Evolutionary conservation across 2,113 vertebrate genomes (phyloP).

Genomic region (Diadophis punctatus): DNA sequence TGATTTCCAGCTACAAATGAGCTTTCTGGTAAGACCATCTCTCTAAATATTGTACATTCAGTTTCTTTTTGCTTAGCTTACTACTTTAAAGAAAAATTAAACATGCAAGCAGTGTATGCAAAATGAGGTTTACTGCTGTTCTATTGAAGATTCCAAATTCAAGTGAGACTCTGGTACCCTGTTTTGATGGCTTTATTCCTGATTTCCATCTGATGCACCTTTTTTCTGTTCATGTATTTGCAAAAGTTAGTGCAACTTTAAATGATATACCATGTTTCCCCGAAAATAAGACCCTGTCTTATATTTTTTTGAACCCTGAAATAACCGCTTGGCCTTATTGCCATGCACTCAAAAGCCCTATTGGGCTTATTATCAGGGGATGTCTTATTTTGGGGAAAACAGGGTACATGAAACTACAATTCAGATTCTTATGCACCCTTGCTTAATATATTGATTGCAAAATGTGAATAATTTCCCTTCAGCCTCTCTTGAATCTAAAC

Average conservation of each 20-base stretch:
- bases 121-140: background rate
- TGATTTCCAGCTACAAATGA: background rate
- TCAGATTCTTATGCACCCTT: background rate
- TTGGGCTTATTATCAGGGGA: no score
- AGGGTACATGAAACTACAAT: background rate
- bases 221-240: background rate
- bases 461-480: background rate
- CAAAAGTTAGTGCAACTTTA: background rate
- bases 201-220: background rate
- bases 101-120: background rate
- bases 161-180: background rate
- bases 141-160: background rate
- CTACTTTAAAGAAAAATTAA: background rate
- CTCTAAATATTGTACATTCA: background rate
- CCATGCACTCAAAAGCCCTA: no score
- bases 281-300: no score
- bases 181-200: background rate
- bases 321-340: no score
- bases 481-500: background rate
- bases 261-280: background rate
- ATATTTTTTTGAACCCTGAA: no score
- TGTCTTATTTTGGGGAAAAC: no score
- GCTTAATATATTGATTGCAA: background rate
- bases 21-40: background rate
- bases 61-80: background rate